A percentile compares a stretch with the other conserved stretches of the same genome.
phyloP scores from a whole-genome alignment of 2,888 invertebrate genomes.

The Heteropelma amictum region DNA sequence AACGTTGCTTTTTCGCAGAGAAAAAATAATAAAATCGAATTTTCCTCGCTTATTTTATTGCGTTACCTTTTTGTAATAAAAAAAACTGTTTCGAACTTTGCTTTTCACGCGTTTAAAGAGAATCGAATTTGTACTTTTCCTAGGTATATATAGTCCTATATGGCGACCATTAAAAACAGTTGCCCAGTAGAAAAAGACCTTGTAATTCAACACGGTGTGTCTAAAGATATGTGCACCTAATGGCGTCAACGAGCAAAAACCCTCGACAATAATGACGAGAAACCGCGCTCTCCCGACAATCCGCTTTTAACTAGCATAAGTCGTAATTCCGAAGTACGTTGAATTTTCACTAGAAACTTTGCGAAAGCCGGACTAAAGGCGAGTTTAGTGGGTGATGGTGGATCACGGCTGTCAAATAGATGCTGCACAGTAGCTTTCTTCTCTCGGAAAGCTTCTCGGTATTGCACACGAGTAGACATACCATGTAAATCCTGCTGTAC shows the following conservation, averaged over 20 bases:
- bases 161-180: too few species aligned
- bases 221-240: neutral
- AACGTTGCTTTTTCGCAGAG: too few species aligned
- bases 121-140: too few species aligned
- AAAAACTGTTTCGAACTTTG: too few species aligned
- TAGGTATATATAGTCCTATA: too few species aligned
- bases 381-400: conserved; percentile 49
- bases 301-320: conserved; percentile 57
- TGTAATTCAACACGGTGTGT: too few species aligned
- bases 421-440: conserved; percentile 12
- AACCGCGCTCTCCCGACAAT: conserved; percentile 29
- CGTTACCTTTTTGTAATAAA: too few species aligned
- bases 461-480: conserved; percentile 7
- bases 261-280: conserved; percentile 42
- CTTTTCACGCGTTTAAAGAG: too few species aligned
- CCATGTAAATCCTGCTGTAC: conserved; percentile 14
- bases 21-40: too few species aligned
- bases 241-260: conserved; percentile 19
- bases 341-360: conserved; percentile 46
- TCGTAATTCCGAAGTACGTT: conserved; percentile 40
- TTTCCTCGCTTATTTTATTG: too few species aligned
- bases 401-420: conserved; percentile 51
- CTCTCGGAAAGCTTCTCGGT: too few species aligned
- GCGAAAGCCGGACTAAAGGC: conserved; percentile 52
- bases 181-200: too few species aligned